phyloP scores from a whole-genome alignment of 2,797 vertebrate genomes.

The Cuculus canorus region DNA sequence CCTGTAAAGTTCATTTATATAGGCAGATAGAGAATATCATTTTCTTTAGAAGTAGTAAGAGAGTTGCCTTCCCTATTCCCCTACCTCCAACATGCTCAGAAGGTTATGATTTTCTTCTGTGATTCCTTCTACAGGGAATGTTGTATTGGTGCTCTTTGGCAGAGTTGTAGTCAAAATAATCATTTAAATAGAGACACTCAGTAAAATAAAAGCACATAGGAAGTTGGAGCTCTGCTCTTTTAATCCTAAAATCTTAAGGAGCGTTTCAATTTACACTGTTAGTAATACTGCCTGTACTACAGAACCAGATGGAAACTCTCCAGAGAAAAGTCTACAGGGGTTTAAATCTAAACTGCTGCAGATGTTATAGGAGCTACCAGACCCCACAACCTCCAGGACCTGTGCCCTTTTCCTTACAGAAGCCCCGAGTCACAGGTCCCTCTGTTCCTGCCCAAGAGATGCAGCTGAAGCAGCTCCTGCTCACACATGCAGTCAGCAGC shows the following conservation, averaged over 20 bases:
- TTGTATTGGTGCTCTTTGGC: neutral
- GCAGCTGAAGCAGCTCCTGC: neutral
- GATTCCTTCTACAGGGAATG: neutral
- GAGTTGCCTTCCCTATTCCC: neutral
- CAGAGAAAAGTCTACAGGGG: neutral
- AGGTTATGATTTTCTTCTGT: neutral
- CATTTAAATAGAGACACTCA: constrained; percentile 32
- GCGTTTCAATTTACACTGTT: neutral
- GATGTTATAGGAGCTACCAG: neutral
- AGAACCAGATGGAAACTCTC: neutral
- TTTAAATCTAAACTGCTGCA: neutral
- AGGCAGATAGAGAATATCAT: neutral
- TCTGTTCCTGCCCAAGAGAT: accelerated
- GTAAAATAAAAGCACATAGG: neutral
- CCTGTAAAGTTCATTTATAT: constrained; percentile 32
- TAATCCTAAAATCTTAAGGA: neutral
- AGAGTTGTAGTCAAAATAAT: neutral
- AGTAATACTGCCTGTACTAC: neutral
- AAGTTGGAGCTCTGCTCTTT: neutral
- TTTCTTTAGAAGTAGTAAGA: neutral
- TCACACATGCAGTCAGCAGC: accelerated
- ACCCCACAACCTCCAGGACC: neutral
- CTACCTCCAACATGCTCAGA: neutral
- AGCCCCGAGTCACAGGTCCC: neutral
- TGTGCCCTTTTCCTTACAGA: neutral